Evolutionary conservation across 2,888 invertebrate genomes (phyloP).

Genomic region (Theristus sp.): DNA sequence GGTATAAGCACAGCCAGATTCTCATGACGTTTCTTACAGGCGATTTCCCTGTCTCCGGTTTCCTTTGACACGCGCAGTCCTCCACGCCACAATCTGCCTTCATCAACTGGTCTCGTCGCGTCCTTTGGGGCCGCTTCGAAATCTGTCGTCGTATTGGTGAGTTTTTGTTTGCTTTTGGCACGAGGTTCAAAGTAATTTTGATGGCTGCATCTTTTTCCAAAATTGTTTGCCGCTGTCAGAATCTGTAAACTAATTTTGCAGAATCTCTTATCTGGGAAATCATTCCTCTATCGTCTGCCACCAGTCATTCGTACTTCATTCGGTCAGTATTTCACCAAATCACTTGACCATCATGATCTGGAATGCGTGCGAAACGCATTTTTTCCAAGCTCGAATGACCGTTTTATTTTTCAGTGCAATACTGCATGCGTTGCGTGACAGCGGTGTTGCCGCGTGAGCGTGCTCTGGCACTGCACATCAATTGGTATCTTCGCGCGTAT

Average conservation of each 20-base stretch:
- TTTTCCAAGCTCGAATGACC: too few relatives aligned
- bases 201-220: background rate
- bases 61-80: background rate
- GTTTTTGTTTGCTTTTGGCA: too few relatives aligned
- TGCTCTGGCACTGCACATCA: constrained; percentile 51
- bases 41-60: background rate
- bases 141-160: too few relatives aligned
- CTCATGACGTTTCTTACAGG: background rate
- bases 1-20: too few relatives aligned
- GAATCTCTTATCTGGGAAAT: background rate
- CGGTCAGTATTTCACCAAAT: background rate
- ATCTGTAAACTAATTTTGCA: too few relatives aligned
- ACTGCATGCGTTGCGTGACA: constrained; percentile 51
- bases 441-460: constrained; percentile 55
- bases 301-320: background rate
- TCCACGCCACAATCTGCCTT: background rate
- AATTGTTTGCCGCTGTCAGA: background rate
- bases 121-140: background rate
- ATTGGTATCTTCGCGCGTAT: constrained; percentile 48
- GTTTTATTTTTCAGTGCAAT: constrained; percentile 40
- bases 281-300: background rate
- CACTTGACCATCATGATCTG: background rate
- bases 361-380: too few relatives aligned
- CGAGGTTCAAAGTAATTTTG: too few relatives aligned
- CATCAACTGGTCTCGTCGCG: background rate